phyloP scores from a whole-genome alignment of 2,797 vertebrate species.

The Limosa lapponica region DNA sequence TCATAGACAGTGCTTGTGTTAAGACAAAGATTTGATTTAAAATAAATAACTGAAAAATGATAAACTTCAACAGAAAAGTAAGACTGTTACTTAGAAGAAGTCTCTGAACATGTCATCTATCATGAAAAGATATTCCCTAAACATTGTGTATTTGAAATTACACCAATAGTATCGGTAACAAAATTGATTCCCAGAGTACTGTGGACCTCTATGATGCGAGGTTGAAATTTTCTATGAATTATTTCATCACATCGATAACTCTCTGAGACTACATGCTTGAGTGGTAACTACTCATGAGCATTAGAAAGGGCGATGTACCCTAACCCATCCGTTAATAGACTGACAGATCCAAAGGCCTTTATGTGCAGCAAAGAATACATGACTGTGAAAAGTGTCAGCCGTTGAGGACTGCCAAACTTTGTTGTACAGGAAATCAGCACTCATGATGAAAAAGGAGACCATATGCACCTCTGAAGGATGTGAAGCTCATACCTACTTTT shows the following conservation, averaged over 20 bases:
- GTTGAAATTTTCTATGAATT: not conserved
- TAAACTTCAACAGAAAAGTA: not conserved
- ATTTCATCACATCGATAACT: not conserved
- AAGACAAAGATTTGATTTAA: not conserved
- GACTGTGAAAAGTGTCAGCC: not conserved
- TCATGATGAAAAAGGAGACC: not conserved
- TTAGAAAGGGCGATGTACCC: not conserved
- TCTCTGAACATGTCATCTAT: not conserved
- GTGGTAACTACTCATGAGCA: not conserved
- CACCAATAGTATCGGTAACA: not conserved
- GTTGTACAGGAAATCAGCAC: not conserved
- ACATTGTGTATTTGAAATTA: not conserved
- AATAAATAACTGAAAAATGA: not conserved
- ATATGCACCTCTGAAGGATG: not conserved
- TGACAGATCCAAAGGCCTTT: not conserved
- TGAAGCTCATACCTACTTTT: not conserved
- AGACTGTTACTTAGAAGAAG: not conserved
- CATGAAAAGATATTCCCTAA: not conserved
- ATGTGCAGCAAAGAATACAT: not conserved
- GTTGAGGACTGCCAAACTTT: not conserved
- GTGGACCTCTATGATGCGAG: not conserved
- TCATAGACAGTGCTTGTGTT: not conserved
- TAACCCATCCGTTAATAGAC: not conserved
- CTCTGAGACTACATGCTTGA: not conserved
- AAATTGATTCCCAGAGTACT: not conserved